Conservation (phyloP, 2,113 vertebrate genomes). For the Xyrauchen texanus region DNA sequence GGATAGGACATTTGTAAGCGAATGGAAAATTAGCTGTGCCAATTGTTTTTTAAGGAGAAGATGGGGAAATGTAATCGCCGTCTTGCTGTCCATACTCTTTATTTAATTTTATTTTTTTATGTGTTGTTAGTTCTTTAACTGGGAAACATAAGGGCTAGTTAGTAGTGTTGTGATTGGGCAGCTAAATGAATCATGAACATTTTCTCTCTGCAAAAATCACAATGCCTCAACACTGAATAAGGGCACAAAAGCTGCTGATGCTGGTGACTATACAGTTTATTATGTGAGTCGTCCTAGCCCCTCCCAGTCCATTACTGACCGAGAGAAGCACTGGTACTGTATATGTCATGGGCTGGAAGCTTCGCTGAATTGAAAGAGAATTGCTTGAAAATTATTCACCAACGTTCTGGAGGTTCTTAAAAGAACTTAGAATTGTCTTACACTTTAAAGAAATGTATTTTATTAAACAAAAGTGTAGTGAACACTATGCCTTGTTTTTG, state of each 20-base stretch:
- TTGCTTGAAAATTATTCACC: slow-evolving; percentile 57
- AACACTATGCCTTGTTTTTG: slow-evolving; percentile 59
- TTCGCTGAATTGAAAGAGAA: slow-evolving; percentile 52
- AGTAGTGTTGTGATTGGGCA: slow-evolving; percentile 76
- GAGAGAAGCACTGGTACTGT: slow-evolving; percentile 70
- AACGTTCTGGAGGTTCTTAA: slow-evolving; percentile 48
- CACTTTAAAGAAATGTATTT: slow-evolving; percentile 50
- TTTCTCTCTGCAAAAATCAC: slow-evolving; percentile 69
- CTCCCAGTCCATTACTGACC: slow-evolving; percentile 54
- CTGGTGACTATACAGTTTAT: slow-evolving; percentile 67
- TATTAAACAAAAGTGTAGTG: slow-evolving; percentile 48
- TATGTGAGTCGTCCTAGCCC: slow-evolving; percentile 56
- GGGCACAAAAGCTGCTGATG: slow-evolving; percentile 64
- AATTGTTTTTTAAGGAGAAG: slow-evolving; percentile 49
- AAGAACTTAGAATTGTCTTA: slow-evolving; percentile 53
- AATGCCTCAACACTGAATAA: slow-evolving; percentile 69
- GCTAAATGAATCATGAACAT: slow-evolving; percentile 72
- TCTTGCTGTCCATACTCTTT: slow-evolving; percentile 56
- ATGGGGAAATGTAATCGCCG: slow-evolving; percentile 35
- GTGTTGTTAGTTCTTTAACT: slow-evolving; percentile 67
- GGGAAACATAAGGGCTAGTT: slow-evolving; percentile 83
- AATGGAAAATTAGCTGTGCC: slow-evolving; percentile 68
- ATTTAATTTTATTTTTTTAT: slow-evolving; percentile 58
- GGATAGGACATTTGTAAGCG: slow-evolving; percentile 58
- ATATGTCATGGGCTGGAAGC: slow-evolving; percentile 46